phyloP scores from a whole-genome alignment of 2,888 invertebrate genomes.

The Metalampra italica region DNA sequence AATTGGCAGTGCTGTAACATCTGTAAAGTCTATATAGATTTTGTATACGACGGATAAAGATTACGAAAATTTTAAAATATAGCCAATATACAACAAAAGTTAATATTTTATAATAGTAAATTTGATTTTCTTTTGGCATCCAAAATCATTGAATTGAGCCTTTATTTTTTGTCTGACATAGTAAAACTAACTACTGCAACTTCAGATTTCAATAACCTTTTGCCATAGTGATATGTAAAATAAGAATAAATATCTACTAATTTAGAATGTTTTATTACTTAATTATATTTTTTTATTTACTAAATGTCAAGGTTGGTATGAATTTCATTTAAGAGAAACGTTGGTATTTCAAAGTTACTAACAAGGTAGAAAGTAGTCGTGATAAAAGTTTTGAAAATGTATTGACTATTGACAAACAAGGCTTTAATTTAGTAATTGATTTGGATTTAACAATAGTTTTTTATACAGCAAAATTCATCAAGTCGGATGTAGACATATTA shows the following conservation, averaged over 20 bases:
- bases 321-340: too few relatives aligned
- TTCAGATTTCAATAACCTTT: neutral
- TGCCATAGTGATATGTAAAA: neutral
- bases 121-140: slow-evolving; percentile 48
- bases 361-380: too few relatives aligned
- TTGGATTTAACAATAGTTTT: too few relatives aligned
- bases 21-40: slow-evolving; percentile 41
- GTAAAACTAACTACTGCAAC: neutral
- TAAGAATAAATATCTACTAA: neutral
- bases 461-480: too few relatives aligned
- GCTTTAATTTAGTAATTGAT: too few relatives aligned
- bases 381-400: too few relatives aligned
- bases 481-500: too few relatives aligned
- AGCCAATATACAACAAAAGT: neutral
- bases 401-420: too few relatives aligned
- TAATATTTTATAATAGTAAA: slow-evolving; percentile 15
- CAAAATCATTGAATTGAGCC: slow-evolving; percentile 55
- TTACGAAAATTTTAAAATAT: slow-evolving; percentile 16
- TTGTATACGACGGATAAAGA: slow-evolving; percentile 29
- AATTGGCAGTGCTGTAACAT: slow-evolving; percentile 71
- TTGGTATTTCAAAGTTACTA: too few relatives aligned
- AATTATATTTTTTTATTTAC: neutral
- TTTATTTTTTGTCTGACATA: slow-evolving; percentile 6
- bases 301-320: neutral
- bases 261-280: neutral